Evolutionary conservation across 2,888 invertebrate genomes (phyloP).

Genomic region (Pheosia tremula): DNA sequence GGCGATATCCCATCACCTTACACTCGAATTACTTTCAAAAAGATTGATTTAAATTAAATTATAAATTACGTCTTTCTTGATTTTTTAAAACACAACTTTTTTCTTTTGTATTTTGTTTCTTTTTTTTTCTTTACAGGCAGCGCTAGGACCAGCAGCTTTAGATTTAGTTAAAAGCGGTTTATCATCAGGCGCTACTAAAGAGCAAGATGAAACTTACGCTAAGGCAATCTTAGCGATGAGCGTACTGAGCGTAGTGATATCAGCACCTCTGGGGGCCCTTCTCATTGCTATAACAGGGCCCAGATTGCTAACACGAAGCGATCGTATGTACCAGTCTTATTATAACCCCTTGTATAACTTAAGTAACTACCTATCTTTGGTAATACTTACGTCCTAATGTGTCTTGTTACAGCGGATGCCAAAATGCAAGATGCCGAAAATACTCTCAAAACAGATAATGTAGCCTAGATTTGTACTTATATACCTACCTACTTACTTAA

Average conservation of each 20-base stretch:
- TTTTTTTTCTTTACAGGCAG: conserved; percentile 80
- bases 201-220: conserved; percentile 80
- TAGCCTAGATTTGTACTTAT: neutral
- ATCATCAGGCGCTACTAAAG: conserved; percentile 66
- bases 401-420: neutral
- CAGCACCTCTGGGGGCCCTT: conserved; percentile 89
- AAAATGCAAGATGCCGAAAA: neutral
- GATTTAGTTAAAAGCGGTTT: conserved; percentile 74
- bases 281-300: conserved; percentile 88
- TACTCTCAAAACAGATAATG: neutral
- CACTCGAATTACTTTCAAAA: too few species aligned
- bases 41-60: too few species aligned
- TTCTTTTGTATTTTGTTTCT: neutral
- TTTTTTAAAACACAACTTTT: neutral
- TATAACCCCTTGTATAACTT: too few species aligned
- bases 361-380: neutral
- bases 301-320: conserved; percentile 68
- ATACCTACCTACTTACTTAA: neutral
- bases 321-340: conserved; percentile 41
- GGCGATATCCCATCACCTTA: too few species aligned
- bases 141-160: conserved; percentile 88
- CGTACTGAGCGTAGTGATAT: conserved; percentile 89
- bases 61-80: neutral
- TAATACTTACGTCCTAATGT: neutral
- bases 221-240: conserved; percentile 87